Conservation (phyloP, 1,140 invertebrate species). For the Drosophila dunni region DNA sequence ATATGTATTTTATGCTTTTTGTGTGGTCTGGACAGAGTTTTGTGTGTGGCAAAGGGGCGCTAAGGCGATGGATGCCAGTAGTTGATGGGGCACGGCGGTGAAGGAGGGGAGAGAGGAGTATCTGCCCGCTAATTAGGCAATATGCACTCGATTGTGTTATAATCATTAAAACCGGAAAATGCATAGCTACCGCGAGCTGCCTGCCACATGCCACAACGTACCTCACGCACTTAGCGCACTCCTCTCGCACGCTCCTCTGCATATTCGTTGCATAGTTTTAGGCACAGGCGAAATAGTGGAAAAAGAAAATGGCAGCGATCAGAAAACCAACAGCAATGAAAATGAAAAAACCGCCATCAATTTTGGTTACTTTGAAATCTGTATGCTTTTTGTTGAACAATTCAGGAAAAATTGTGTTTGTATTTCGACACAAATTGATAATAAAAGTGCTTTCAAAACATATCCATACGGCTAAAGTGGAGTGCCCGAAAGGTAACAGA, state of each 20-base stretch:
- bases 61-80: no score
- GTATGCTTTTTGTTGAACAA: conserved; percentile 2
- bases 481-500: not conserved
- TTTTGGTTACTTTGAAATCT: conserved; percentile 32
- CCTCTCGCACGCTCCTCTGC: conserved; percentile 4
- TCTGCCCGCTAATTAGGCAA: conserved; percentile 75
- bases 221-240: conserved; percentile 4
- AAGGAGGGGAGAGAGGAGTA: not conserved
- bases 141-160: conserved; percentile 82
- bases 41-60: conserved; percentile 9
- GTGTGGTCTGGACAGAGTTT: conserved; percentile 55
- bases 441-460: not conserved
- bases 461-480: not conserved
- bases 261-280: conserved; percentile 40
- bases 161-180: conserved; percentile 80
- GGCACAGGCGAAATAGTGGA: conserved; percentile 11
- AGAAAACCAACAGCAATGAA: conserved; percentile 18
- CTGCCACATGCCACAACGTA: conserved; percentile 14
- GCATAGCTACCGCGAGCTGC: conserved; percentile 45
- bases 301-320: conserved; percentile 21
- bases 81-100: not conserved
- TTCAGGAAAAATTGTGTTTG: not conserved
- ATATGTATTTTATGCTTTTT: conserved; percentile 77
- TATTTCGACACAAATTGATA: no score
- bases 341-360: conserved; percentile 41